A percentile compares a stretch with the other conserved stretches of the same genome.
Evolutionary conservation across 1,140 invertebrate species (phyloP).

Genomic region (Drosophila arawakana): DNA sequence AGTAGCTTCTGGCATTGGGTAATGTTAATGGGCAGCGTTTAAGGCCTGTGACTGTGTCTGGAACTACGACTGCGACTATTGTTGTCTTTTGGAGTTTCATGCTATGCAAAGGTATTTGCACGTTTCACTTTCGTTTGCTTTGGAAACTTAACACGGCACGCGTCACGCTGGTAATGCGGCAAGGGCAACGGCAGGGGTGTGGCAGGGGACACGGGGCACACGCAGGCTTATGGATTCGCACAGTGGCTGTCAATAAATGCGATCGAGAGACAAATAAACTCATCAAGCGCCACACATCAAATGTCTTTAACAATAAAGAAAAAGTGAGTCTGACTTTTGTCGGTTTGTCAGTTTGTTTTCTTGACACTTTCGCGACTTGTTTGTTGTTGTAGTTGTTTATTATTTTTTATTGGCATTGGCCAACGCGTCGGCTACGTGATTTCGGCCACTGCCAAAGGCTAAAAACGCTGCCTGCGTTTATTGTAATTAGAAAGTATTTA

Average conservation of each 20-base stretch:
- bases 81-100: not conserved
- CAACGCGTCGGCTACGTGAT: slow-evolving; percentile 72
- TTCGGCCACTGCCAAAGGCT: slow-evolving; percentile 60
- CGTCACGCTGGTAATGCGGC: slow-evolving; percentile 19
- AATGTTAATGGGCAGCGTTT: slow-evolving; percentile 14
- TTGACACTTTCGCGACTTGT: slow-evolving; percentile 75
- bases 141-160: slow-evolving; percentile 43
- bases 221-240: slow-evolving; percentile 26
- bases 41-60: not conserved
- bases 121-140: slow-evolving; percentile 72
- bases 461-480: slow-evolving; percentile 68
- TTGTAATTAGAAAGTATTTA: slow-evolving; percentile 83
- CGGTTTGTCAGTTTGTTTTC: slow-evolving; percentile 48
- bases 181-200: not conserved
- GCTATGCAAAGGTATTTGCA: slow-evolving; percentile 64
- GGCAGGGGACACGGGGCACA: not conserved
- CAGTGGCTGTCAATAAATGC: slow-evolving; percentile 43
- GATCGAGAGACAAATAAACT: slow-evolving; percentile 60
- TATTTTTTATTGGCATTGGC: slow-evolving; percentile 62
- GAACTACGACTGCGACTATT: not conserved
- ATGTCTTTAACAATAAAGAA: slow-evolving; percentile 62
- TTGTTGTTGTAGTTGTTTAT: slow-evolving; percentile 15
- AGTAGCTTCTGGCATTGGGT: slow-evolving; percentile 39
- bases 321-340: slow-evolving; percentile 64
- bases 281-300: slow-evolving; percentile 67